A percentile compares a stretch with the other conserved stretches of the same genome.
phyloP scores from a whole-genome alignment of 2,113 vertebrate genomes.

The Perca fluviatilis region DNA sequence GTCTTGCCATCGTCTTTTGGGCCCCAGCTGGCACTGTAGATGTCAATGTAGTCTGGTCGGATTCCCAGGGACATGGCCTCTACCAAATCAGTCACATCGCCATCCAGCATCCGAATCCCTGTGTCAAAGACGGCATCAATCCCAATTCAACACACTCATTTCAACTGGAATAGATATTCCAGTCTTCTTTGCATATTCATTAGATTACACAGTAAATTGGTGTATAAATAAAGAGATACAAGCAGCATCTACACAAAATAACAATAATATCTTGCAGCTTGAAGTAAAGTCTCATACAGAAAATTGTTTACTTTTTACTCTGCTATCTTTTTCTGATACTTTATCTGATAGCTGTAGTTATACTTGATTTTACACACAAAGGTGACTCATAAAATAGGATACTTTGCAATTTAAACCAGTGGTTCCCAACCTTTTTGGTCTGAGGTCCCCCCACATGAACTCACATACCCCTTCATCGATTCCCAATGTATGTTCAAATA shows the following conservation, averaged over 20 bases:
- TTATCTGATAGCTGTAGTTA: not conserved
- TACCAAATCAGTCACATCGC: slow-evolving; percentile 94
- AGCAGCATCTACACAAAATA: not conserved
- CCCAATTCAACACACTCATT: not conserved
- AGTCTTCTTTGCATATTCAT: not conserved
- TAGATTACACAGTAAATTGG: not conserved
- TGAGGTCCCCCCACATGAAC: too few species aligned
- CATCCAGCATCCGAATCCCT: slow-evolving; percentile 97
- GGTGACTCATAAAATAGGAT: slow-evolving; percentile 1
- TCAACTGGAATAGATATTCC: not conserved
- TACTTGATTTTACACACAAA: not conserved
- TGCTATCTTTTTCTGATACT: not conserved
- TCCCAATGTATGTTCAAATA: too few species aligned
- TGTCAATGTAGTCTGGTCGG: slow-evolving; percentile 94
- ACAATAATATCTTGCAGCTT: not conserved
- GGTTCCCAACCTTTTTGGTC: too few species aligned
- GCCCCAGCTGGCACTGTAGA: slow-evolving; percentile 97
- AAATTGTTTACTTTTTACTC: not conserved
- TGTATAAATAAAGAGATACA: not conserved
- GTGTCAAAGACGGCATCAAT: slow-evolving; percentile 47
- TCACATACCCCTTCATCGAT: too few species aligned
- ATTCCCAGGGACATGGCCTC: slow-evolving; percentile 94
- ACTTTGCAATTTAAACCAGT: too few species aligned
- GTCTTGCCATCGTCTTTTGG: slow-evolving; percentile 97
- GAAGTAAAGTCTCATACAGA: not conserved